phyloP scores from a whole-genome alignment of 2,797 vertebrate genomes.

The Craterocephalus amniculus region DNA sequence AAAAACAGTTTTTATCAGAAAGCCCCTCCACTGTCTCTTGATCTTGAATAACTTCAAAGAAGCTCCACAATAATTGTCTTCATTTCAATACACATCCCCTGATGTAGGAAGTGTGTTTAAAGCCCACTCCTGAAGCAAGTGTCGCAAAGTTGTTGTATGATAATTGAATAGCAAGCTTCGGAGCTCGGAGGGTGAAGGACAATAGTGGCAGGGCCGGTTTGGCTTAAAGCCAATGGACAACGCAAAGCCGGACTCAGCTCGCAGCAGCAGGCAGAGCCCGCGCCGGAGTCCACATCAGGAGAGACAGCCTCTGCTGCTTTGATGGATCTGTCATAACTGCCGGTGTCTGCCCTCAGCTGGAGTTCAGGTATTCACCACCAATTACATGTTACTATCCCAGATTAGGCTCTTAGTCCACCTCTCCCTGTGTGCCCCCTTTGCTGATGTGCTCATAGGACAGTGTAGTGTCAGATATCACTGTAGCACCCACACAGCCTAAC shows the following conservation, averaged over 20 bases:
- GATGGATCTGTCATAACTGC: slow-evolving; percentile 84
- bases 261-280: slow-evolving; percentile 72
- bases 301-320: slow-evolving; percentile 81
- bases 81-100: slow-evolving; percentile 16
- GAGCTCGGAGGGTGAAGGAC: slow-evolving; percentile 82
- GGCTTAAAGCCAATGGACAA: slow-evolving; percentile 79
- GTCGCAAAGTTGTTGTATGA: slow-evolving; percentile 73
- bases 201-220: slow-evolving; percentile 74
- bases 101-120: slow-evolving; percentile 18
- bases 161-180: slow-evolving; percentile 79
- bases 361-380: slow-evolving; percentile 75
- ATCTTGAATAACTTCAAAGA: slow-evolving; percentile 37
- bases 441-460: slow-evolving; percentile 44
- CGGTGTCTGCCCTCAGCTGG: slow-evolving; percentile 77
- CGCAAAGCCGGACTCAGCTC: slow-evolving; percentile 65
- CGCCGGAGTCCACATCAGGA: slow-evolving; percentile 78
- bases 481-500: slow-evolving; percentile 18
- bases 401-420: slow-evolving; percentile 26
- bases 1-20: slow-evolving; percentile 64
- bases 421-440: slow-evolving; percentile 17
- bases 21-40: slow-evolving; percentile 35
- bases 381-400: slow-evolving; percentile 42
- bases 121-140: slow-evolving; percentile 34
- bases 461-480: slow-evolving; percentile 8
- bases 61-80: slow-evolving; percentile 21